Evolutionary conservation across 2,113 vertebrate species (phyloP), one percentile per base, ranked within the genome.

Genomic region (Hypanus sabinus): DNA sequence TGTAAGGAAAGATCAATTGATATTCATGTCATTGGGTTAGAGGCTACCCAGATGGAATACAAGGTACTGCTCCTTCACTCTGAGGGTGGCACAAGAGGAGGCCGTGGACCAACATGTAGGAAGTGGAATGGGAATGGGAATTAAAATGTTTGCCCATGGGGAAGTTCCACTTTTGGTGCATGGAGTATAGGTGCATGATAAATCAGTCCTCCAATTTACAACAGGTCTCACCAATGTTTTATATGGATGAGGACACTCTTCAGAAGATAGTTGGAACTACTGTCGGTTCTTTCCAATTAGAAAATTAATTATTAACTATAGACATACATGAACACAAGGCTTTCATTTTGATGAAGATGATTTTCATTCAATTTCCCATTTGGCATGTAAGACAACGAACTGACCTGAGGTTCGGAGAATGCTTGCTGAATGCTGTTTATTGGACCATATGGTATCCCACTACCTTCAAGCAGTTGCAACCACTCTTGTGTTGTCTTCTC

Each of bases 371-470:
- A 90, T 65, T 20, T 90, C 38, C 30, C n/a, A 60, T n/a, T 65
- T 90, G 65, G 55, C 65, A 93, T 60, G n/a, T 33, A 91, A 91
- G 20, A 46, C 7, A 79, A 94, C 91, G 90, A 87, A 95, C 98
- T 96, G 95, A 98, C 98, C 98, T 99, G 98, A 12, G 98, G 96
- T 94, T 98, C 97, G 2, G 97, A 96, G 95, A 99, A 99, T 6
- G 98, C 98, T 95, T 98, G 96, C 96, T 98, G 97, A 95, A 99
- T 98, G 94, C 94, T 98, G 96, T 99, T 99, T 97, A 99, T 99
- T 88, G 98, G 98, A 70, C 98, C 98, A 0, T 98, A 98, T 2
- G 98, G 98, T 95, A 99, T 96, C 14, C 97, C 97, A 62, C 97
- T 98, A 60, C 97, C 98, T 96, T 98, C 97, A 94, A 99, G 99